These are phyloP conservation scores for Drosophila algonquin DNA, from an alignment of 2,888 invertebrate species.

Conservation along the genomic window DNA sequence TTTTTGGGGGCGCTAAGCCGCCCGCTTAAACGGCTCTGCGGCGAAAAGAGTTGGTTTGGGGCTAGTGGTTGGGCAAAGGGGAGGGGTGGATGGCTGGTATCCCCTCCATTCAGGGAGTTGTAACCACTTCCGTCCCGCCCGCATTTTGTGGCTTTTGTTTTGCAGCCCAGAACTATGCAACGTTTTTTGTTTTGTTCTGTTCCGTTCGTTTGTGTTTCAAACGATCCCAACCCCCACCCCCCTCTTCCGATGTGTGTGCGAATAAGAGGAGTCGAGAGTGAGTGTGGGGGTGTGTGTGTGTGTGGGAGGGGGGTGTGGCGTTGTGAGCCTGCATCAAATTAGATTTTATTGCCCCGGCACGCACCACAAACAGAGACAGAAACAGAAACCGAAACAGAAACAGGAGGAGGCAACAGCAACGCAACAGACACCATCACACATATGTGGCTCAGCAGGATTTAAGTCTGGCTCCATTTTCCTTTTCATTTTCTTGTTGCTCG, in stretches of 20 bases:
- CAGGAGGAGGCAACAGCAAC: constrained; percentile 14
- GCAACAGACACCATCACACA: constrained; percentile 26
- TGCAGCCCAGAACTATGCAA: constrained; percentile 68
- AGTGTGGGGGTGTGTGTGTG: constrained; percentile 3
- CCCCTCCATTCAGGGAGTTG: constrained; percentile 47
- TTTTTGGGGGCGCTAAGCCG: constrained; percentile 50
- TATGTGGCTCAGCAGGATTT: constrained; percentile 29
- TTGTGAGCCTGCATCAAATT: constrained; percentile 60
- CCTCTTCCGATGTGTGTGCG: constrained; percentile 3
- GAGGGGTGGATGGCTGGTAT: constrained; percentile 17
- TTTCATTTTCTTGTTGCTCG: constrained; percentile 31
- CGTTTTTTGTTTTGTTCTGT: constrained; percentile 36
- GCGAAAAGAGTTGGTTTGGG: constrained; percentile 10
- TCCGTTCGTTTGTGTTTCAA: constrained; percentile 4
- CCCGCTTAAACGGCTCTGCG: constrained; percentile 49
- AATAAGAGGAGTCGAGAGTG: no score
- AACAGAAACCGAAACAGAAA: constrained; percentile 11
- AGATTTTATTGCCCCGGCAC: constrained; percentile 65
- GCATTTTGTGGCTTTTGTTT: constrained; percentile 54
- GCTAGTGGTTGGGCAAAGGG: neutral
- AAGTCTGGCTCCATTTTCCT: constrained; percentile 33
- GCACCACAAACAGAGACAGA: constrained; percentile 40
- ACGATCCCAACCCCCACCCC: neutral
- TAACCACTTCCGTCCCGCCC: constrained; percentile 70
- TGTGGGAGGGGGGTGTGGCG: constrained; percentile 10